These are phyloP conservation scores for Clytia hemisphaerica DNA, from an alignment of 30 jellyfish, hydroid and myxozoan species.

Conservation along the genomic window DNA sequence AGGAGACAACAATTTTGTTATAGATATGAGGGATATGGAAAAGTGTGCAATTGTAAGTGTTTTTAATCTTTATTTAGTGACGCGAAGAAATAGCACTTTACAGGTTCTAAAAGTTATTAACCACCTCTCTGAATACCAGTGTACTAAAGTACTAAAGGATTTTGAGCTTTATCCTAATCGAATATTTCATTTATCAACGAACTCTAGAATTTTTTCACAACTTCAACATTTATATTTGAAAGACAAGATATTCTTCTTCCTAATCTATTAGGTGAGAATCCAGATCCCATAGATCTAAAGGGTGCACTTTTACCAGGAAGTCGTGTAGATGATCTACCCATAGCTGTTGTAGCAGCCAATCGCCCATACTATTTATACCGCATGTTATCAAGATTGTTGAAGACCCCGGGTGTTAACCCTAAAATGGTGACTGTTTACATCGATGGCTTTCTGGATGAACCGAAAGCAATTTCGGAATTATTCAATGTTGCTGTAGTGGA, in stretches of 20 bases:
- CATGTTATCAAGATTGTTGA: conserved; percentile 50
- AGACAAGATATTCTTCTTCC: not conserved
- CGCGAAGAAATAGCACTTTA: too few relatives aligned
- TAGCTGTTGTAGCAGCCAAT: conserved; percentile 74
- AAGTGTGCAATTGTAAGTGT: conserved; percentile 74
- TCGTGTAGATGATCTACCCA: conserved; percentile 50
- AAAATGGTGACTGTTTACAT: conserved; percentile 56
- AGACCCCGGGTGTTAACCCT: conserved; percentile 63
- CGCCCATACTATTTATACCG: conserved; percentile 62
- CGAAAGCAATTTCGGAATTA: conserved; percentile 57
- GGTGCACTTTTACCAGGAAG: conserved; percentile 39
- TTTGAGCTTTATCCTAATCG: too few relatives aligned
- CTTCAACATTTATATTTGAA: too few relatives aligned
- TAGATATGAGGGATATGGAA: conserved; percentile 72
- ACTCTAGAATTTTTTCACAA: not conserved
- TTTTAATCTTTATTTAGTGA: too few relatives aligned
- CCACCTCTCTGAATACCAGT: too few relatives aligned
- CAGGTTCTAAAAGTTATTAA: too few relatives aligned
- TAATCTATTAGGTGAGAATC: conserved; percentile 44
- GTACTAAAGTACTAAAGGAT: too few relatives aligned
- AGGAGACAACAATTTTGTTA: conserved; percentile 60
- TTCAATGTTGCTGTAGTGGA: conserved; percentile 54
- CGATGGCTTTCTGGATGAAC: conserved; percentile 65
- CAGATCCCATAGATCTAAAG: conserved; percentile 60
- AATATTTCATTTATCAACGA: too few relatives aligned